phyloP scores from a whole-genome alignment of 1,140 invertebrate genomes.

The Diplogasteroides magnus region DNA sequence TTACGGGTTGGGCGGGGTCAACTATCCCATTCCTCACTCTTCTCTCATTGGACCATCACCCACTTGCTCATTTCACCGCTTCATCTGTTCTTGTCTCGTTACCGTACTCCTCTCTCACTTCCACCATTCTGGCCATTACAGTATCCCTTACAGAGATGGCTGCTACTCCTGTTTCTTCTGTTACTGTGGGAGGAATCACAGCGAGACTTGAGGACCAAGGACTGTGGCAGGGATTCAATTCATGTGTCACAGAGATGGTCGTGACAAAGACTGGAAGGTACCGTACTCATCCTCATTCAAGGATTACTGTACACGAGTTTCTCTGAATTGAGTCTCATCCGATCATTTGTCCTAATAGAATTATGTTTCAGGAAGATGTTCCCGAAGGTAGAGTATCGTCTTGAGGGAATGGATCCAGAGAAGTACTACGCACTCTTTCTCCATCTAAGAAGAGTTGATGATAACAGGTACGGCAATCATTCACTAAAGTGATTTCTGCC shows the following conservation, averaged over 20 bases:
- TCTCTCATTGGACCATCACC: too few species aligned
- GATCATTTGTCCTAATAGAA: slow-evolving; percentile 1
- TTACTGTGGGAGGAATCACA: too few species aligned
- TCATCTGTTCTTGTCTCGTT: too few species aligned
- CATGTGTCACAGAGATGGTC: not conserved
- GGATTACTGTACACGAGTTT: too few species aligned
- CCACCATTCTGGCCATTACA: too few species aligned
- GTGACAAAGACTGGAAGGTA: not conserved
- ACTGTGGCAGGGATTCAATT: not conserved
- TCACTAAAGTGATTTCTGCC: slow-evolving; percentile 29
- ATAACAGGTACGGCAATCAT: slow-evolving; percentile 20
- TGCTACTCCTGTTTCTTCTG: too few species aligned
- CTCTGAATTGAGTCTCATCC: not conserved
- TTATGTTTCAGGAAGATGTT: slow-evolving; percentile 37
- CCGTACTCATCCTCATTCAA: not conserved
- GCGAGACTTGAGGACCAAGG: not conserved
- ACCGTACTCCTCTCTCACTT: too few species aligned
- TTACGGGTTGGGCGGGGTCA: too few species aligned
- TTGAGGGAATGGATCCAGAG: slow-evolving; percentile 29
- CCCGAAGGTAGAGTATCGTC: slow-evolving; percentile 28
- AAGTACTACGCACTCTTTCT: slow-evolving; percentile 22
- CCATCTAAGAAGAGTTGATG: slow-evolving; percentile 24
- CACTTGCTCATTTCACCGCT: too few species aligned
- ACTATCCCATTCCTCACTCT: too few species aligned
- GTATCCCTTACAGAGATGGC: too few species aligned